A percentile compares a stretch with the other conserved stretches of the same genome.
These are phyloP conservation scores for Melanotaenia trifasciata DNA, from an alignment of 2,797 vertebrate genomes.

Conservation along the genomic window DNA sequence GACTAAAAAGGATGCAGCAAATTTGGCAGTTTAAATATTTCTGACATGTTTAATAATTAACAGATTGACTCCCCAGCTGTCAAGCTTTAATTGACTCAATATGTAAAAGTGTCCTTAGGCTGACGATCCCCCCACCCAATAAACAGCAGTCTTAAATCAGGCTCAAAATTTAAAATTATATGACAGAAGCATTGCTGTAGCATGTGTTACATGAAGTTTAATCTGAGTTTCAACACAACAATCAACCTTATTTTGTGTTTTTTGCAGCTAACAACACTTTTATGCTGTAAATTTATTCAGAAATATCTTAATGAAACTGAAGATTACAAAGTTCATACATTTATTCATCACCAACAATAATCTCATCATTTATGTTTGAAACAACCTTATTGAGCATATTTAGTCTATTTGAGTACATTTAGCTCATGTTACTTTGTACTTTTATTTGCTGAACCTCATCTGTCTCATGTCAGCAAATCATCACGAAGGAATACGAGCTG, in stretches of 20 bases:
- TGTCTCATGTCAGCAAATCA: slow-evolving; percentile 88
- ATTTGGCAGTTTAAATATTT: no score
- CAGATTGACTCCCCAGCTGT: background rate
- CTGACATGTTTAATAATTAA: background rate
- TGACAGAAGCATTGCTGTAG: no score
- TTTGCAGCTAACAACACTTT: background rate
- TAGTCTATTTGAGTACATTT: background rate
- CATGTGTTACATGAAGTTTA: no score
- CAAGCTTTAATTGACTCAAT: background rate
- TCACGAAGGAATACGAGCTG: slow-evolving; percentile 96
- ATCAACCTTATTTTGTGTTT: no score
- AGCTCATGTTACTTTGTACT: background rate
- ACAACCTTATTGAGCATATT: background rate
- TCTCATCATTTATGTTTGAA: background rate
- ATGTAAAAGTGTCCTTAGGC: background rate
- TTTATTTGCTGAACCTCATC: background rate
- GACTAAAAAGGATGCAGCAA: background rate
- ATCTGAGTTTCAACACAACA: no score
- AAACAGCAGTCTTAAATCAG: no score
- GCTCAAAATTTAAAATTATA: no score
- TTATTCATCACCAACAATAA: background rate
- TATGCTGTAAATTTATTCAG: background rate
- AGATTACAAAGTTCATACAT: background rate
- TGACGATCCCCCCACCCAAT: background rate
- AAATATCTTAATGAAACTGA: background rate